Base-by-base conservation (phyloP, 2,797 vertebrate species). In the Falco columbarius region DNA sequence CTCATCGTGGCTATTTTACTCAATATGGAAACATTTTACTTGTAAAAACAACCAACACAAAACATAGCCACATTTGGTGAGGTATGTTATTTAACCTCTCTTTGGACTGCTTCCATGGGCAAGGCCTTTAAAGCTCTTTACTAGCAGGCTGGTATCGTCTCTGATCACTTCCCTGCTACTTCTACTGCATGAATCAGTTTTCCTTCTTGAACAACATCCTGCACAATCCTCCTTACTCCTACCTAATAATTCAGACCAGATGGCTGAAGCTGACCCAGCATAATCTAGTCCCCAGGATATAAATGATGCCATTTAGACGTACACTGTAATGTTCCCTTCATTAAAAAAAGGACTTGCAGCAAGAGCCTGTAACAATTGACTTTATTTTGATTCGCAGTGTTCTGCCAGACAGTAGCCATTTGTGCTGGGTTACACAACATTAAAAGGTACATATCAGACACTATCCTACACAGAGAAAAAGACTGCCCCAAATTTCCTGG, bases 171-270 rank as follows among this genome's bases (percentile, higher is more conserved):
- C 65, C 75, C 83, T 74, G 91, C 32, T 81, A 84, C 72, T 96
- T 89, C 71, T 81, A 54, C 74, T 42, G 47, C 23, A 14, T 73
- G 65, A 95, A 91, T 68, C 55, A 71, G 80, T 97, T 92, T 81
- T 72, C 81, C 55, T 55, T 95, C 93, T 85, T 74, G 79, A 93
- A 89, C 89, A 81, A 29, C 93, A 92, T 76, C 76, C 90, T 95
- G 86, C 42, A 72, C 71, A 75, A 81, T 81, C 92, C 34, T 72
- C 52, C 65, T n/a, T 97, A 92, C 77, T 94, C 66, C 84, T 86
- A 47, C 56, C 93, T 97, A 92, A 94, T 96, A 97, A 95, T 95
- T 97, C 91, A 97, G 81, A 81, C 82, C 84, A 96, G 91, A 96
- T 97, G 92, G 65, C 72, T 94, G 67, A 96, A 97, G 95, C 86